phyloP scores from a whole-genome alignment of 2,888 invertebrate genomes.

The Caenorhabditis macrosperma region DNA sequence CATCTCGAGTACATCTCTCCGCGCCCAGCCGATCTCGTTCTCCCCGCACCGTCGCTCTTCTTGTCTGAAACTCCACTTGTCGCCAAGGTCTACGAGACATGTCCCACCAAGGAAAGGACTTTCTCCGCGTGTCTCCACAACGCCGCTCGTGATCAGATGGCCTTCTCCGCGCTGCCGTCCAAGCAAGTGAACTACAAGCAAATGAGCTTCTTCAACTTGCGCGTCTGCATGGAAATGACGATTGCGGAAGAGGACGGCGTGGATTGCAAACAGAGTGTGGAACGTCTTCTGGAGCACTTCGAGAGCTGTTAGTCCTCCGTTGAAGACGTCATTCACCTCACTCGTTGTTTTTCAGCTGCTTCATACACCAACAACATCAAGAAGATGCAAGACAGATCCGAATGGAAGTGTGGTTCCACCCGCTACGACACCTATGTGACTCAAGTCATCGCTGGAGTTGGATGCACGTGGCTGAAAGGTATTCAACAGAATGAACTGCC shows the following conservation, averaged over 20 bases:
- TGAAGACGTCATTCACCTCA: not conserved
- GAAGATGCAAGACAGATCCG: not conserved
- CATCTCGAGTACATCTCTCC: constrained; percentile 2
- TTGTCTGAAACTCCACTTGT: not conserved
- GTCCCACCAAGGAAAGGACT: not conserved
- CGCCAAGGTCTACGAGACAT: not conserved
- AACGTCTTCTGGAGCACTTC: not conserved
- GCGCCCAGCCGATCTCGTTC: not conserved
- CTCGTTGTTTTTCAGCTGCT: not conserved
- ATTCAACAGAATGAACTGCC: too few species aligned
- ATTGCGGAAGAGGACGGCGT: constrained; percentile 3
- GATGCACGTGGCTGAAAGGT: constrained; percentile 23
- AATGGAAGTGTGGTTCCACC: constrained; percentile 14
- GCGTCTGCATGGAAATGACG: constrained; percentile 15
- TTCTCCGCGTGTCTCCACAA: constrained; percentile 1
- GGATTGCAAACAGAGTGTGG: not conserved
- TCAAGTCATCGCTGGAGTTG: not conserved
- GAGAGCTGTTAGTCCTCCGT: not conserved
- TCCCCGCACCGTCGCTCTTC: not conserved
- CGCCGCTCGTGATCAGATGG: not conserved
- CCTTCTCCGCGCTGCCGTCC: not conserved
- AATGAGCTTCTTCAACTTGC: not conserved
- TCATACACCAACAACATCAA: not conserved
- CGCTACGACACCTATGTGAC: constrained; percentile 9
- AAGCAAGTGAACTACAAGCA: not conserved